Percentiles rank a stretch among this genome's conserved stretches.
Evolutionary conservation across 2,113 vertebrate genomes (phyloP).

Genomic region (Channa argus): DNA sequence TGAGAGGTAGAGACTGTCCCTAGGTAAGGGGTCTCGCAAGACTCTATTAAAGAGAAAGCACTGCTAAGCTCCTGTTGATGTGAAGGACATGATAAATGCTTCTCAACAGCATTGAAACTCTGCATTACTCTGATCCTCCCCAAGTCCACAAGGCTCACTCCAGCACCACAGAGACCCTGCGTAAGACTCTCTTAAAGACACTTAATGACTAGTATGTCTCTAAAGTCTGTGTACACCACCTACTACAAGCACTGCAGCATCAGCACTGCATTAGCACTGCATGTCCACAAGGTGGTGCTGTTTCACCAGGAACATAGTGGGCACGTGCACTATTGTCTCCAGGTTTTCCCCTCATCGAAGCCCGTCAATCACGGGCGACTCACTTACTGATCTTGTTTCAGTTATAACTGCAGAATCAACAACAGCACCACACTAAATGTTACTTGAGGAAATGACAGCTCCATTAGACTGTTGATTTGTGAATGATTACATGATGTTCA

Average conservation of each 20-base stretch:
- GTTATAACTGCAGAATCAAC: slow-evolving; percentile 69
- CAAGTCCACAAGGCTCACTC: slow-evolving; percentile 63
- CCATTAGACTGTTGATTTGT: slow-evolving; percentile 59
- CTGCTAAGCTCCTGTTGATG: slow-evolving; percentile 80
- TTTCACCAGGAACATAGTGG: slow-evolving; percentile 63
- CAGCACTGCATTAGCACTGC: slow-evolving; percentile 69
- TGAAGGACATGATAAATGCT: slow-evolving; percentile 78
- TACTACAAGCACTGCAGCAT: slow-evolving; percentile 66
- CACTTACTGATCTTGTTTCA: slow-evolving; percentile 56
- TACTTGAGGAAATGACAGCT: slow-evolving; percentile 63
- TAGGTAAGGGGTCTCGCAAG: slow-evolving; percentile 58
- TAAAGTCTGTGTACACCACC: slow-evolving; percentile 68
- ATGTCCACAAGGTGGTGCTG: slow-evolving; percentile 69
- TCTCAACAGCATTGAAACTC: slow-evolving; percentile 70
- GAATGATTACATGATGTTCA: slow-evolving; percentile 55
- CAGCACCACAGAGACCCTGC: slow-evolving; percentile 58
- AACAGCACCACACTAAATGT: slow-evolving; percentile 63
- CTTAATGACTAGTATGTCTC: slow-evolving; percentile 71
- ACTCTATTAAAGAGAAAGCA: slow-evolving; percentile 76
- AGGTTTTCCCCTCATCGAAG: slow-evolving; percentile 36
- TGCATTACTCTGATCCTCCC: slow-evolving; percentile 69
- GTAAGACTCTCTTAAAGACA: slow-evolving; percentile 62
- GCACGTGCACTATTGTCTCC: slow-evolving; percentile 39
- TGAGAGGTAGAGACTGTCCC: slow-evolving; percentile 44
- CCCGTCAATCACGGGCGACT: slow-evolving; percentile 34